A percentile compares a stretch with the other conserved stretches of the same genome.
These are phyloP conservation scores for Solenopsis fugax DNA, from an alignment of 1,140 invertebrate species.

Conservation along the genomic window DNA sequence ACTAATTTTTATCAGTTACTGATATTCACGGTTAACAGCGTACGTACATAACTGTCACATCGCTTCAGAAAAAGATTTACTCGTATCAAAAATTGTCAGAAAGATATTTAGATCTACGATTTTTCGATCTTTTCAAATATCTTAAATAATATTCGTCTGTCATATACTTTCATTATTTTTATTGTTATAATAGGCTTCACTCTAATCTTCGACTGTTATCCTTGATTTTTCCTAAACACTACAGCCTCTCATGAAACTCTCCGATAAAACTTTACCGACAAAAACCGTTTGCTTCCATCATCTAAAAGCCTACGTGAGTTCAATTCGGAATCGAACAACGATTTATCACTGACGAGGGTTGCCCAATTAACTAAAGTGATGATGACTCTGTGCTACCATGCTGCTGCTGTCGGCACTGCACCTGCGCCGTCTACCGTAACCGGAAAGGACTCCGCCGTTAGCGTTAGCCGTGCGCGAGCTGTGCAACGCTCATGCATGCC, in stretches of 20 bases:
- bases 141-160: background rate
- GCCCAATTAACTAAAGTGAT: slow-evolving; percentile 51
- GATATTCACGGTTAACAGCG: background rate
- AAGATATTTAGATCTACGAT: background rate
- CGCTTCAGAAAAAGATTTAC: background rate
- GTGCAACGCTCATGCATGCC: slow-evolving; percentile 13
- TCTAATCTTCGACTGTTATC: background rate
- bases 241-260: background rate
- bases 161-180: background rate
- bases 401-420: slow-evolving; percentile 36
- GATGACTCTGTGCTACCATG: background rate
- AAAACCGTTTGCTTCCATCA: background rate
- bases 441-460: slow-evolving; percentile 39
- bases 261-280: background rate
- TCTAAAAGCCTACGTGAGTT: background rate
- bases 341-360: slow-evolving; percentile 15
- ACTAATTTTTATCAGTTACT: background rate
- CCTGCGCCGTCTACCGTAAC: slow-evolving; percentile 60
- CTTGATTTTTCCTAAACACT: background rate
- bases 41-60: background rate
- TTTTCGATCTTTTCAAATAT: background rate
- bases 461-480: slow-evolving; percentile 11
- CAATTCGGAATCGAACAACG: background rate
- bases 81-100: background rate
- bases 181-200: background rate